phyloP scores from a whole-genome alignment of 1,140 invertebrate species.

The Ceratina calcarata region DNA sequence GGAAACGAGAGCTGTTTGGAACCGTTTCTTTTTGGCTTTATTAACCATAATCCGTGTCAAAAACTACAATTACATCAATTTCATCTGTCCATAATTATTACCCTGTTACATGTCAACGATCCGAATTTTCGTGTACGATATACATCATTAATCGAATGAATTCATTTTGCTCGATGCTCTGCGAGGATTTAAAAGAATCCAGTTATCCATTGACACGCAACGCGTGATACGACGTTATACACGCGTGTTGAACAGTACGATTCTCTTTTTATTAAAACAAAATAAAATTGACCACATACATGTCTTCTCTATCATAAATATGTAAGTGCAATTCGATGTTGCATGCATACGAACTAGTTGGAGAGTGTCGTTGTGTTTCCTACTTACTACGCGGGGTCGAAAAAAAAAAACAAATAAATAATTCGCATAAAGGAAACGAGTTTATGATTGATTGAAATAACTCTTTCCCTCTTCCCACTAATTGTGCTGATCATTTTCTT shows the following conservation, averaged over 20 bases:
- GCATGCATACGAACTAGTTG: slow-evolving; percentile 11
- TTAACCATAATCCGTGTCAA: slow-evolving; percentile 23
- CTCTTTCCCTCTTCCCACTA: too few relatives aligned
- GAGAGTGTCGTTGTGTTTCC: slow-evolving; percentile 38
- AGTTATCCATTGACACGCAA: not conserved
- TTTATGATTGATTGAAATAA: not conserved
- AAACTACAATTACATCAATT: slow-evolving; percentile 19
- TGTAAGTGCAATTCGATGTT: slow-evolving; percentile 14
- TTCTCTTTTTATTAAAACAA: not conserved
- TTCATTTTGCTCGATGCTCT: slow-evolving; percentile 15
- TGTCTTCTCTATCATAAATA: slow-evolving; percentile 2
- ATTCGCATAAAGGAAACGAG: slow-evolving; percentile 11
- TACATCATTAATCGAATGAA: not conserved
- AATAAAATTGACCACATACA: not conserved
- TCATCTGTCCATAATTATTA: not conserved
- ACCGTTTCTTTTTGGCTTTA: slow-evolving; percentile 25
- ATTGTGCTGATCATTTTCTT: not conserved
- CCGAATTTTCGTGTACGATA: not conserved
- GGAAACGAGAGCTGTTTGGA: not conserved
- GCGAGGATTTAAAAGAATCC: not conserved
- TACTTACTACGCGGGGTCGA: slow-evolving; percentile 35
- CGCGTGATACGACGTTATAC: not conserved
- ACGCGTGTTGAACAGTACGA: not conserved
- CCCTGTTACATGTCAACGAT: slow-evolving; percentile 1
- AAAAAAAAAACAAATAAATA: slow-evolving; percentile 41